A percentile compares a stretch with the other conserved stretches of the same genome.
Evolutionary conservation across 2,888 invertebrate species (phyloP).

Genomic region (Spilarctia lutea): DNA sequence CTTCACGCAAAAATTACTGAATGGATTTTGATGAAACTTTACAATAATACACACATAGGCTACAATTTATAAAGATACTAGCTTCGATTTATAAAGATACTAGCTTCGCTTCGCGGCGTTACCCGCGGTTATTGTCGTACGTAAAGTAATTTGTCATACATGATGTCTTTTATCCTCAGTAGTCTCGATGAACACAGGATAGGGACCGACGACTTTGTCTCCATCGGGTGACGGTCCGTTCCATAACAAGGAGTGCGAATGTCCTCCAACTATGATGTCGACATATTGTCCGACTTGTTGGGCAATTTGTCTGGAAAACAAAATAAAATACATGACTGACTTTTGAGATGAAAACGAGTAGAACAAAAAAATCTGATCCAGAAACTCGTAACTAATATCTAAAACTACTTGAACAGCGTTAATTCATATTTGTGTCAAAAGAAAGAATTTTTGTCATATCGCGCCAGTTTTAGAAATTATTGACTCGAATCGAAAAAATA

Average conservation of each 20-base stretch:
- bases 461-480: background rate
- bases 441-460: background rate
- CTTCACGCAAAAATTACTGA: no score
- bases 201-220: constrained; percentile 87
- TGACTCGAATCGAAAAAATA: background rate
- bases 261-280: constrained; percentile 94
- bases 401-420: no score
- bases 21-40: no score
- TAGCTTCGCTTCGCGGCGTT: no score
- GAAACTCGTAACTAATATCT: background rate
- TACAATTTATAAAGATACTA: no score
- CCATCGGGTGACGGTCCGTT: constrained; percentile 86
- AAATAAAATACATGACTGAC: background rate
- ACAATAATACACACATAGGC: no score
- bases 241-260: constrained; percentile 93
- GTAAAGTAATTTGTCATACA: constrained; percentile 49
- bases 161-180: constrained; percentile 64
- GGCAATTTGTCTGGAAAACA: constrained; percentile 86
- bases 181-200: constrained; percentile 88
- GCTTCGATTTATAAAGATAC: no score
- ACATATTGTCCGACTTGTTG: constrained; percentile 88
- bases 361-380: background rate
- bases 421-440: no score
- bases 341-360: background rate
- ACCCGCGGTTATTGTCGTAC: no score